phyloP scores from a whole-genome alignment of 2,888 invertebrate species.

The Eulithis prunata region DNA sequence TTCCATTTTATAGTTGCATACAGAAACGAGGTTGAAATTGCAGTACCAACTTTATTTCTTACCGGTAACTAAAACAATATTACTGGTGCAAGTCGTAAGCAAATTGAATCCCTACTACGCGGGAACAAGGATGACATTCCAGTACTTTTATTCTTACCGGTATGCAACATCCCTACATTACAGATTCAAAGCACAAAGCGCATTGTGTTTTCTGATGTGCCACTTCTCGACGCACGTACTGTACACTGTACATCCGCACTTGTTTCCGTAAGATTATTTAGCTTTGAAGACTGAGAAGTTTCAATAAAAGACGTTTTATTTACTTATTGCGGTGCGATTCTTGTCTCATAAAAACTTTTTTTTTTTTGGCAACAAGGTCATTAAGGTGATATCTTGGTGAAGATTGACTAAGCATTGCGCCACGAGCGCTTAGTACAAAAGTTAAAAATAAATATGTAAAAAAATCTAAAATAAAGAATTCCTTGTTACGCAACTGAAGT shows the following conservation, averaged over 20 bases:
- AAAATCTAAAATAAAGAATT: not conserved
- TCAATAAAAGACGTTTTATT: not conserved
- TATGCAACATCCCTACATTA: slow-evolving; percentile 22
- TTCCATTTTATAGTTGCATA: too few species aligned
- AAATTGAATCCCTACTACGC: not conserved
- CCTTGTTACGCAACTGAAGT: not conserved
- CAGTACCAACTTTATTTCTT: too few species aligned
- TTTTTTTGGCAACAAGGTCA: too few species aligned
- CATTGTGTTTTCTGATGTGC: slow-evolving; percentile 36
- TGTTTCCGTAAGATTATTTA: slow-evolving; percentile 25
- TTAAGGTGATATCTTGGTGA: too few species aligned
- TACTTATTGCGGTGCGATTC: too few species aligned
- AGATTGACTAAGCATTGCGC: too few species aligned
- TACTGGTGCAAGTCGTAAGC: not conserved
- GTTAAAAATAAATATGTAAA: too few species aligned
- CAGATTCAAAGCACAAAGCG: slow-evolving; percentile 35
- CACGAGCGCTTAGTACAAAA: too few species aligned
- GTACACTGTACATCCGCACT: slow-evolving; percentile 19
- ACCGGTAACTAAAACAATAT: too few species aligned
- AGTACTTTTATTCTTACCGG: not conserved
- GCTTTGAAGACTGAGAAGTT: slow-evolving; percentile 7
- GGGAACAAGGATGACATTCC: not conserved
- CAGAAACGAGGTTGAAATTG: too few species aligned
- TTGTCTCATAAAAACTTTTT: too few species aligned
- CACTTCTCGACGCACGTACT: slow-evolving; percentile 28